These are phyloP conservation scores for Pristionchus maxplancki DNA, from an alignment of 2,888 invertebrate genomes.

Conservation along the genomic window DNA sequence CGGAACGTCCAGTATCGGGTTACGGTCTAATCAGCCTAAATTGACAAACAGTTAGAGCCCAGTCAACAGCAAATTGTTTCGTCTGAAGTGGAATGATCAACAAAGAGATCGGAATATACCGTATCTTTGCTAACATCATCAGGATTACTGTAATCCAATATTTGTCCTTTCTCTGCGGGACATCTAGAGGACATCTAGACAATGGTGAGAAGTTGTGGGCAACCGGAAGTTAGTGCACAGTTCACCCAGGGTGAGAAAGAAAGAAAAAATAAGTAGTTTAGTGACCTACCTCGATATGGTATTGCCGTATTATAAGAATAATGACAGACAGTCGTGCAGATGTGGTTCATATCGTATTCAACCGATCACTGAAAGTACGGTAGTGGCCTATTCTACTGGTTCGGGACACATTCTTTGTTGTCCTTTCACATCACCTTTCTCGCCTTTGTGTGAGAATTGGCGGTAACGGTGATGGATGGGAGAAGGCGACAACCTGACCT, in stretches of 20 bases:
- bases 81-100: not conserved
- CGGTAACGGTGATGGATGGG: not conserved
- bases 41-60: not conserved
- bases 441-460: not conserved
- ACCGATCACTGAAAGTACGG: not conserved
- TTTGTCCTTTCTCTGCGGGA: not conserved
- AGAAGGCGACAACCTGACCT: not conserved
- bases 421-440: conserved; percentile 12
- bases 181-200: not conserved
- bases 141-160: conserved; percentile 24
- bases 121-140: not conserved
- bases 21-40: conserved; percentile 32
- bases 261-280: not conserved
- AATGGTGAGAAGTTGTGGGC: conserved; percentile 10
- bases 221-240: not conserved
- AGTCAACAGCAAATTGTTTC: conserved; percentile 31
- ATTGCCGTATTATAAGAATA: too few species aligned
- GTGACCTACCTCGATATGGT: not conserved
- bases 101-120: not conserved
- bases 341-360: not conserved
- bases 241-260: not conserved
- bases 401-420: not conserved
- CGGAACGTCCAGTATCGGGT: not conserved
- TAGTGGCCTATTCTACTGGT: not conserved
- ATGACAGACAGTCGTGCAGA: too few species aligned